Conservation (phyloP, 1,140 invertebrate genomes). For the Cepaea nemoralis region DNA sequence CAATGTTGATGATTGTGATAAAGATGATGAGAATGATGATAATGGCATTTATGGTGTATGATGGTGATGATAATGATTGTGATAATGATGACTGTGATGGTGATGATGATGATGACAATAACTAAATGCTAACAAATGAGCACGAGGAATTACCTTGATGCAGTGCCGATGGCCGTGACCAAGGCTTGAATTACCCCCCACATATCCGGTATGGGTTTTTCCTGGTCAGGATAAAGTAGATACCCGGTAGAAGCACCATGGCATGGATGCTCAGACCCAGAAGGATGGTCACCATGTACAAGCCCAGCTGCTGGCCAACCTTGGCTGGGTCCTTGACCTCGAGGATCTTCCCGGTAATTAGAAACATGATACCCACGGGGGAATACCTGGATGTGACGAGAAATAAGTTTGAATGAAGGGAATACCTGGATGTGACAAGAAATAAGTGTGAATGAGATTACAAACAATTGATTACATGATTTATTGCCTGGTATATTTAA, state of each 20-base stretch:
- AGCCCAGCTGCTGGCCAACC: slow-evolving; percentile 86
- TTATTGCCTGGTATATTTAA: no score
- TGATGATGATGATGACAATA: no score
- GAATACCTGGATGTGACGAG: slow-evolving; percentile 83
- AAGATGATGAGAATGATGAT: no score
- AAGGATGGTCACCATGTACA: slow-evolving; percentile 93
- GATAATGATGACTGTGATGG: no score
- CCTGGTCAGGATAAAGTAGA: slow-evolving; percentile 75
- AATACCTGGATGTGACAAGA: neutral
- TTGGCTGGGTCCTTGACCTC: slow-evolving; percentile 86
- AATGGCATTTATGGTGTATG: no score
- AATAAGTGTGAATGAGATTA: no score
- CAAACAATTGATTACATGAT: no score
- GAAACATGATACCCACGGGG: slow-evolving; percentile 90
- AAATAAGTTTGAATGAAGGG: no score
- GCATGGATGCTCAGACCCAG: slow-evolving; percentile 91
- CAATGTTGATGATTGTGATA: no score
- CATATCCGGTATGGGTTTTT: slow-evolving; percentile 76
- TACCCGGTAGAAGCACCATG: slow-evolving; percentile 85
- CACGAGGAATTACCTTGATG: slow-evolving; percentile 70
- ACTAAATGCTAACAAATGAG: no score
- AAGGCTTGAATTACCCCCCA: slow-evolving; percentile 76
- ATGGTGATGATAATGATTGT: no score
- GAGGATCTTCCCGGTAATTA: slow-evolving; percentile 90
- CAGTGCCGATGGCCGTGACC: slow-evolving; percentile 77